Percentiles rank a stretch among this genome's conserved stretches.
These are phyloP conservation scores for Atta colombica DNA, from an alignment of 1,140 invertebrate species.

Conservation along the genomic window DNA sequence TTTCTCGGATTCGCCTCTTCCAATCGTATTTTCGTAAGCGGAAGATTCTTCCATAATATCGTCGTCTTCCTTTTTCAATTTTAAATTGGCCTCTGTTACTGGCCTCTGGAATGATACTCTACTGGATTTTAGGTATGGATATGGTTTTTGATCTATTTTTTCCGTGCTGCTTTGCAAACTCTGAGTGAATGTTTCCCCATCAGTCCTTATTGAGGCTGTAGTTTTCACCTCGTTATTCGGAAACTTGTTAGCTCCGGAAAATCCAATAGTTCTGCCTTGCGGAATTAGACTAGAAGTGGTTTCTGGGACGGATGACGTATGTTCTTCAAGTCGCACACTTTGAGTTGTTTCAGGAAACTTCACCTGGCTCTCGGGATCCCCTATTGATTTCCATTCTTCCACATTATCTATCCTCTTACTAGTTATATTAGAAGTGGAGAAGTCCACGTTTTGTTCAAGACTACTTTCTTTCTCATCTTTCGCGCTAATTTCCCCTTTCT, in stretches of 20 bases:
- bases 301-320: background rate
- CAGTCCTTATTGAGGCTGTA: conserved; percentile 18
- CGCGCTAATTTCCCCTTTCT: background rate
- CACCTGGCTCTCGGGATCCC: background rate
- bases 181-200: background rate
- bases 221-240: conserved; percentile 63
- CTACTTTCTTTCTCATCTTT: conserved; percentile 9
- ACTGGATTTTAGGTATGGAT: conserved; percentile 62
- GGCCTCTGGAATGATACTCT: background rate
- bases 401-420: background rate
- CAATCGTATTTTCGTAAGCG: conserved; percentile 81
- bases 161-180: conserved; percentile 41
- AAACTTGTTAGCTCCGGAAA: conserved; percentile 72
- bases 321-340: background rate
- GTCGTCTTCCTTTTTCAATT: background rate
- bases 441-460: background rate
- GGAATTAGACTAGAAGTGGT: conserved; percentile 60
- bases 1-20: conserved; percentile 71
- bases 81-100: background rate
- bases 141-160: conserved; percentile 61
- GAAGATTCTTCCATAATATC: conserved; percentile 72
- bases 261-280: conserved; percentile 78
- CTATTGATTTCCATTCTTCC: background rate
- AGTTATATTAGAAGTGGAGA: background rate
- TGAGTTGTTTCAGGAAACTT: conserved; percentile 8